Percentiles rank a stretch among this genome's conserved stretches.
Evolutionary conservation across 2,888 invertebrate species (phyloP).

Genomic region (Theristus sp.): DNA sequence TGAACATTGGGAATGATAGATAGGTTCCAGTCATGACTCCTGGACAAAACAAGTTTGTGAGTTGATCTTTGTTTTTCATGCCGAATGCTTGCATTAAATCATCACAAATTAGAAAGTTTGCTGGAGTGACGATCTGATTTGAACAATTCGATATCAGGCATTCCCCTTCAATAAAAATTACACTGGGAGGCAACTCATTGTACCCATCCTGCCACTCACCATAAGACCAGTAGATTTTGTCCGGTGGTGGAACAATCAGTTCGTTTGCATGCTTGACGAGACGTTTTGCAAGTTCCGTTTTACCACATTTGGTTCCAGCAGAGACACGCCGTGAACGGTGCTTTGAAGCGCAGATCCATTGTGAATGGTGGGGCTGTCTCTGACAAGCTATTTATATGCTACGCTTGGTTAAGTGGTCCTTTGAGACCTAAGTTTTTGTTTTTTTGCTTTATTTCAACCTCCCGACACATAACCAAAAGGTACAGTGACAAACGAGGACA

Average conservation of each 20-base stretch:
- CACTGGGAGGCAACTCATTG: not conserved
- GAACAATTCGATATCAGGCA: not conserved
- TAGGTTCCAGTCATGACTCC: not conserved
- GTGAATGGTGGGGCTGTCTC: not conserved
- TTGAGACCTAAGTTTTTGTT: too few species aligned
- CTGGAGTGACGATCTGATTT: not conserved
- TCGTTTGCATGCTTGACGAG: not conserved
- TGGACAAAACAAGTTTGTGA: not conserved
- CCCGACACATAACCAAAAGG: too few species aligned
- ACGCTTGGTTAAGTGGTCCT: too few species aligned
- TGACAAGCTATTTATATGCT: not conserved
- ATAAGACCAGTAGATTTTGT: not conserved
- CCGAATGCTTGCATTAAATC: not conserved
- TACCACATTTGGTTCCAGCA: not conserved
- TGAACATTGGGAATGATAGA: not conserved
- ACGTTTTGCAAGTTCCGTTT: not conserved
- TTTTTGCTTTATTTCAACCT: too few species aligned
- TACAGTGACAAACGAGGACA: too few species aligned
- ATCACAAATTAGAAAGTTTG: not conserved
- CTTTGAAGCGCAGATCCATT: not conserved
- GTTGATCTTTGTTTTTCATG: not conserved
- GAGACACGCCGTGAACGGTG: not conserved
- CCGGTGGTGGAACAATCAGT: not conserved
- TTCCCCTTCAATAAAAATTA: not conserved
- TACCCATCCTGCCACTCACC: not conserved